Conservation (phyloP, 2,113 vertebrate genomes). For the Rallus limicola region DNA sequence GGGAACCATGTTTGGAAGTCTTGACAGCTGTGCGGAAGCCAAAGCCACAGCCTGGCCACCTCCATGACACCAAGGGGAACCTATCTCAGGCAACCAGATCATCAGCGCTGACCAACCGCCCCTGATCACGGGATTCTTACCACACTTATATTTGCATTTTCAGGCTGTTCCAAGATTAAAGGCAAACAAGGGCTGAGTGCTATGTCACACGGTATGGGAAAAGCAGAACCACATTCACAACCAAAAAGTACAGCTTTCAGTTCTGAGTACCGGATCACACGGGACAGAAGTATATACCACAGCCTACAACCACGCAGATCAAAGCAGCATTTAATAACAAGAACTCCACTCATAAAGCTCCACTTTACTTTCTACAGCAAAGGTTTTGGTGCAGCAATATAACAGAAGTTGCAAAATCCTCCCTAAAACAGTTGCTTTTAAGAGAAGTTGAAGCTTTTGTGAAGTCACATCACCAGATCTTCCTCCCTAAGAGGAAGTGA, state of each 20-base stretch:
- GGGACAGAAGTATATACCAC: not conserved
- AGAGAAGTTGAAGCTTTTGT: not conserved
- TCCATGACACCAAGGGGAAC: not conserved
- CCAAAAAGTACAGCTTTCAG: not conserved
- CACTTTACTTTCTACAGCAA: not conserved
- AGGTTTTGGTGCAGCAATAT: not conserved
- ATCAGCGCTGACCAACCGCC: not conserved
- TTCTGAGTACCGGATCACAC: not conserved
- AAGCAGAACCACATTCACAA: conserved; percentile 25
- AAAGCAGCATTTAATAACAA: not conserved
- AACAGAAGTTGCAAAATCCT: not conserved
- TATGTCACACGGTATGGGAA: not conserved
- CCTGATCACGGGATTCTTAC: not conserved
- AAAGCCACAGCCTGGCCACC: not conserved
- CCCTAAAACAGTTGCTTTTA: not conserved
- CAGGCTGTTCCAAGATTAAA: conserved; percentile 21
- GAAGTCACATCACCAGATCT: not conserved
- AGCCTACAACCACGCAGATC: not conserved
- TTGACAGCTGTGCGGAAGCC: not conserved
- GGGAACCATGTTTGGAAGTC: not conserved
- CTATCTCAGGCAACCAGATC: not conserved
- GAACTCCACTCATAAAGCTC: not conserved
- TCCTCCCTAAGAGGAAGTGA: not conserved
- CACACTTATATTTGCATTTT: not conserved
- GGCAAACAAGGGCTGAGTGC: not conserved